These are phyloP conservation scores for Muscicapa comitata DNA, from an alignment of 2,797 vertebrate genomes.

Conservation along the genomic window DNA sequence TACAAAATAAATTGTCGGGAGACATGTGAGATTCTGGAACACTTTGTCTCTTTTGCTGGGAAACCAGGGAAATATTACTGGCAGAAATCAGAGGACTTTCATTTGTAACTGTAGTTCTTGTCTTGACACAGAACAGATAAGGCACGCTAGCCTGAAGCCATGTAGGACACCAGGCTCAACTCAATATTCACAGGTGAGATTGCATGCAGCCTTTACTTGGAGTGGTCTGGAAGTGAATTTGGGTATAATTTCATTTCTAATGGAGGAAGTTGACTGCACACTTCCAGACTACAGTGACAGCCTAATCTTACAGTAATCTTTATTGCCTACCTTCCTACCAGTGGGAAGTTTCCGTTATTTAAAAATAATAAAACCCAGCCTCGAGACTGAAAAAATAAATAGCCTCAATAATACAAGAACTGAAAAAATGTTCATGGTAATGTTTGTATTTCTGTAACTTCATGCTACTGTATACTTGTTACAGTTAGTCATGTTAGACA, in stretches of 20 bases:
- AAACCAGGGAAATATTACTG: neutral
- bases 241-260: neutral
- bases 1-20: neutral
- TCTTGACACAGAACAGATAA: neutral
- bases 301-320: neutral
- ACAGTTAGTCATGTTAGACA: neutral
- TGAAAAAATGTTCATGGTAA: neutral
- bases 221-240: neutral
- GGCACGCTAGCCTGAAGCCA: neutral
- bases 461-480: neutral
- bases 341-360: neutral
- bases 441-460: neutral
- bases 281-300: neutral
- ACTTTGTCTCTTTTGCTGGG: neutral
- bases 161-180: rapidly evolving
- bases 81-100: neutral
- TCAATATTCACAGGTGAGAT: neutral
- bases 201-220: neutral
- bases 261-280: neutral
- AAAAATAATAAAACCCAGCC: neutral
- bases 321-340: neutral
- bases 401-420: neutral
- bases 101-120: neutral
- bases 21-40: neutral
- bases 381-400: neutral